Evolutionary conservation across 2,797 vertebrate genomes (phyloP).

Genomic region (Mionectes olivaceus): DNA sequence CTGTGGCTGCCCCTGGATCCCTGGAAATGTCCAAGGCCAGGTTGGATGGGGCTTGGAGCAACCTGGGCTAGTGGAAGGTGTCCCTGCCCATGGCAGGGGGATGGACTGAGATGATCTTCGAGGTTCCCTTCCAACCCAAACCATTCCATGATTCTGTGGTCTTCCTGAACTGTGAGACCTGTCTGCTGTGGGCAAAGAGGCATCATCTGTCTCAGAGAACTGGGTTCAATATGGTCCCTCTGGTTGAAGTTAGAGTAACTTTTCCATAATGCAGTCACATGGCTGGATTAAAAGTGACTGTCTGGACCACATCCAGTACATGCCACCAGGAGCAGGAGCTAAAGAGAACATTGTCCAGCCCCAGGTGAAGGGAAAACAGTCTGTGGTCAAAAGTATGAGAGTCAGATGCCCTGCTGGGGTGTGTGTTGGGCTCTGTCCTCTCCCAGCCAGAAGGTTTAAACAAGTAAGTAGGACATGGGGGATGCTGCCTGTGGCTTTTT

Average conservation of each 20-base stretch:
- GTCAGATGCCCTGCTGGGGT: background rate
- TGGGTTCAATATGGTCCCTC: background rate
- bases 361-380: background rate
- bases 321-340: background rate
- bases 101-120: too few relatives aligned
- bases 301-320: background rate
- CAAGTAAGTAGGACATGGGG: background rate
- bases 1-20: too few relatives aligned
- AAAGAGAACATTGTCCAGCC: background rate
- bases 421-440: background rate
- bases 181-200: too few relatives aligned
- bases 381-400: background rate
- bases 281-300: background rate
- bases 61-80: too few relatives aligned
- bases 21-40: too few relatives aligned
- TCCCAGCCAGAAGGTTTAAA: background rate
- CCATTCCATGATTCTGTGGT: background rate
- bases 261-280: rapidly evolving
- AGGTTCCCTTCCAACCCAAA: too few relatives aligned
- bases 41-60: too few relatives aligned
- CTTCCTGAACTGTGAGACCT: background rate
- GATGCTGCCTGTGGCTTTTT: background rate
- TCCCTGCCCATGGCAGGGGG: too few relatives aligned
- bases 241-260: background rate
- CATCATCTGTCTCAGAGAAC: background rate